phyloP scores from a whole-genome alignment of 2,113 vertebrate genomes.

The Eudyptes chrysolophus region DNA sequence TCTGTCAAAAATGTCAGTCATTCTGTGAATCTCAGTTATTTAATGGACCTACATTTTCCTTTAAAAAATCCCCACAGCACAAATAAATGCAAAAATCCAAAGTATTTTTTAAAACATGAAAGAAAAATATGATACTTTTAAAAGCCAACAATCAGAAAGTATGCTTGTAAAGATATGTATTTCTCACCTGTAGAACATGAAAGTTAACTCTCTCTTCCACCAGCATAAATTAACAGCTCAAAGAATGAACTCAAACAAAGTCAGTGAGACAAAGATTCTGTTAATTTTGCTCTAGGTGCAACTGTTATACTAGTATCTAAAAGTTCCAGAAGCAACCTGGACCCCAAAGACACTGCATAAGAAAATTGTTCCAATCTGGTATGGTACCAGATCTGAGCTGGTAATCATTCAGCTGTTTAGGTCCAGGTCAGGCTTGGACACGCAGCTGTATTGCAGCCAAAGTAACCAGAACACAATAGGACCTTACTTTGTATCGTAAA shows the following conservation, averaged over 20 bases:
- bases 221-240: neutral
- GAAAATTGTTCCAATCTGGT: neutral
- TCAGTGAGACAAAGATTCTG: neutral
- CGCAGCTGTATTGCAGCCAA: neutral
- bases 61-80: neutral
- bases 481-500: neutral
- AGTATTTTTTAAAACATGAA: neutral
- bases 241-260: neutral
- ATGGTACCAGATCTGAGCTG: neutral
- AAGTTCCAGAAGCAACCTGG: neutral
- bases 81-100: neutral
- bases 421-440: neutral
- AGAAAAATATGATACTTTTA: neutral
- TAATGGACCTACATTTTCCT: neutral
- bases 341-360: neutral
- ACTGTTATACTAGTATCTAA: neutral
- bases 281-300: neutral
- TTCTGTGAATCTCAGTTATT: slow-evolving; percentile 40
- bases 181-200: neutral
- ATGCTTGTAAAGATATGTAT: neutral
- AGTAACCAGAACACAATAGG: neutral
- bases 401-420: neutral
- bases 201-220: neutral
- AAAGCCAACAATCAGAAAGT: neutral
- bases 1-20: slow-evolving; percentile 64